These are phyloP conservation scores for Agrotis ipsilon DNA, from an alignment of 2,888 invertebrate genomes.

Conservation along the genomic window DNA sequence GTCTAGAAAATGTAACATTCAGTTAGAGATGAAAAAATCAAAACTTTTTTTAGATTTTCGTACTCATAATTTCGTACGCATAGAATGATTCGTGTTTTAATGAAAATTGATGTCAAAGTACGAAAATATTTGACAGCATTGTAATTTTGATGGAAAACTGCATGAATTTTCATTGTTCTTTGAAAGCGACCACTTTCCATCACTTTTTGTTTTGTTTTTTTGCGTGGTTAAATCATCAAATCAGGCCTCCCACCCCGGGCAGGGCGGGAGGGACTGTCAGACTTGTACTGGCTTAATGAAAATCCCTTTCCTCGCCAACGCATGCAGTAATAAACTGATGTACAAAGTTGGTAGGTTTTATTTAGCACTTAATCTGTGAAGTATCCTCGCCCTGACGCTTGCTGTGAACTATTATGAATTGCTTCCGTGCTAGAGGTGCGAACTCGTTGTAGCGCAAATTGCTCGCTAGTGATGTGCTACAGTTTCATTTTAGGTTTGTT, in stretches of 20 bases:
- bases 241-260: no score
- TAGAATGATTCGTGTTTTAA: no score
- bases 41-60: no score
- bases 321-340: conserved; percentile 1
- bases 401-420: conserved; percentile 45
- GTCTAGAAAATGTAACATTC: neutral
- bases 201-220: no score
- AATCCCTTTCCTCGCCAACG: neutral
- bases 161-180: neutral
- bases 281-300: no score
- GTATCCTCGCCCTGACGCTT: conserved; percentile 6
- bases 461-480: conserved; percentile 33
- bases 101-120: no score
- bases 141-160: no score
- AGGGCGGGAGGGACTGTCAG: no score
- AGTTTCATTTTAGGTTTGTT: neutral
- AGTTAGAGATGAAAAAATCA: neutral
- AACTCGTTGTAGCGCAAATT: conserved; percentile 44
- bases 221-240: no score
- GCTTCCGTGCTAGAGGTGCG: conserved; percentile 38
- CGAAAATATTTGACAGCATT: no score
- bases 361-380: conserved; percentile 7
- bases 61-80: no score
- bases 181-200: neutral
- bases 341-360: conserved; percentile 6